A percentile compares a stretch with the other conserved stretches of the same genome.
Evolutionary conservation across 2,888 invertebrate species (phyloP).

Genomic region (Parnassius orleans): DNA sequence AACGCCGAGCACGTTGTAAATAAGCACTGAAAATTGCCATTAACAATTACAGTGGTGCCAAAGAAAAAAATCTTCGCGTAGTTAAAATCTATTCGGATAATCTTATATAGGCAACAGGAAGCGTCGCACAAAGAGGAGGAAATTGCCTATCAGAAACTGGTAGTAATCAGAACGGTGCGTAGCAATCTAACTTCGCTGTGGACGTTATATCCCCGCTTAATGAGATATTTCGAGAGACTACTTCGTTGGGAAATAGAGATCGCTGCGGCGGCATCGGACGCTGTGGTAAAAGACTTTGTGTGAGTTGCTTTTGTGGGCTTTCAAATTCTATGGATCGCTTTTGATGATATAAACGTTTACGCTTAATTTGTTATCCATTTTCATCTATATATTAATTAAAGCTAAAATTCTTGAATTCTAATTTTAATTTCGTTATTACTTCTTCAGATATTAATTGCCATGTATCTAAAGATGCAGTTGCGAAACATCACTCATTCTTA

Average conservation of each 20-base stretch:
- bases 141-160: conserved; percentile 74
- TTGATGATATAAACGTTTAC: not conserved
- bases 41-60: conserved; percentile 7
- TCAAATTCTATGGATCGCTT: conserved; percentile 4
- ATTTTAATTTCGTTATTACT: no score
- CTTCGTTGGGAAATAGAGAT: conserved; percentile 18
- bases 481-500: no score
- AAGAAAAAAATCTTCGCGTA: conserved; percentile 49
- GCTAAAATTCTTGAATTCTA: no score
- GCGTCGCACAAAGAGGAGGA: conserved; percentile 69
- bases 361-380: no score
- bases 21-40: no score
- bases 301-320: conserved; percentile 14
- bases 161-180: conserved; percentile 57
- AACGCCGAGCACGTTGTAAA: no score
- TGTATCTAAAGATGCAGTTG: no score
- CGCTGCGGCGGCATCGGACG: conserved; percentile 10
- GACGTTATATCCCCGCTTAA: conserved; percentile 57
- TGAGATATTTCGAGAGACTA: conserved; percentile 59
- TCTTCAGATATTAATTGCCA: no score
- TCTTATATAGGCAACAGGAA: conserved; percentile 56
- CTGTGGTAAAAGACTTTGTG: conserved; percentile 10
- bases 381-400: no score
- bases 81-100: conserved; percentile 63
- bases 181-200: conserved; percentile 67